Conservation (phyloP, 2,113 vertebrate species). For the Psettodes erumei region DNA sequence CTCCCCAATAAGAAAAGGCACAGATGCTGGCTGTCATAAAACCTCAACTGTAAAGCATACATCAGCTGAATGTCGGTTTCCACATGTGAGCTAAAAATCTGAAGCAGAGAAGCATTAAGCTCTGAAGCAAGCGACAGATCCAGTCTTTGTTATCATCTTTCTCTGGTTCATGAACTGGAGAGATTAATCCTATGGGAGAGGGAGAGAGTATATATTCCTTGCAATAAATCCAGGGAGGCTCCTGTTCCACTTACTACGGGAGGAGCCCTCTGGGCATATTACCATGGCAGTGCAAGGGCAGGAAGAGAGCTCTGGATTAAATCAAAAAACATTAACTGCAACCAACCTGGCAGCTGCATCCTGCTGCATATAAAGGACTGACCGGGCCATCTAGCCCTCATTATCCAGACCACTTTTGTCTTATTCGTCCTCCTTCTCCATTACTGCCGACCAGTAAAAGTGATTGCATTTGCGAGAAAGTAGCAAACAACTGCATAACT, state of each 20-base stretch:
- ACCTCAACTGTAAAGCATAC: background rate
- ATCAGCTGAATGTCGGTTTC: slow-evolving; percentile 1
- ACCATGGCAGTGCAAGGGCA: slow-evolving; percentile 41
- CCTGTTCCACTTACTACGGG: slow-evolving; percentile 41
- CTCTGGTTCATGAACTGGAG: slow-evolving; percentile 45
- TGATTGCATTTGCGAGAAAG: slow-evolving; percentile 45
- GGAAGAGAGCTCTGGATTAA: slow-evolving; percentile 65
- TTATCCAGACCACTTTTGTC: slow-evolving; percentile 5
- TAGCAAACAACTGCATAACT: slow-evolving; percentile 10
- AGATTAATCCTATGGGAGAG: slow-evolving; percentile 49
- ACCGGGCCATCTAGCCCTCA: slow-evolving; percentile 16
- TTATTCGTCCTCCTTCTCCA: slow-evolving; percentile 4
- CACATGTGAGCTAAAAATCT: background rate
- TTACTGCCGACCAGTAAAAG: slow-evolving; percentile 24
- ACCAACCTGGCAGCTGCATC: slow-evolving; percentile 66
- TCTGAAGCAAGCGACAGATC: slow-evolving; percentile 35
- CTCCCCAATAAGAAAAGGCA: slow-evolving; percentile 34
- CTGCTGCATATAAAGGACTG: slow-evolving; percentile 49
- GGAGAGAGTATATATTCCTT: slow-evolving; percentile 42
- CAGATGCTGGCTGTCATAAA: slow-evolving; percentile 6
- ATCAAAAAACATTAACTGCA: slow-evolving; percentile 70
- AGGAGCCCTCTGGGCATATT: slow-evolving; percentile 54
- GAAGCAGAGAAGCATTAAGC: background rate
- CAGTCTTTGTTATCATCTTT: slow-evolving; percentile 27
- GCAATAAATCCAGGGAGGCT: slow-evolving; percentile 47